Base-by-base conservation (phyloP, 2,113 vertebrate species). In the Sceloporus tristichus region DNA sequence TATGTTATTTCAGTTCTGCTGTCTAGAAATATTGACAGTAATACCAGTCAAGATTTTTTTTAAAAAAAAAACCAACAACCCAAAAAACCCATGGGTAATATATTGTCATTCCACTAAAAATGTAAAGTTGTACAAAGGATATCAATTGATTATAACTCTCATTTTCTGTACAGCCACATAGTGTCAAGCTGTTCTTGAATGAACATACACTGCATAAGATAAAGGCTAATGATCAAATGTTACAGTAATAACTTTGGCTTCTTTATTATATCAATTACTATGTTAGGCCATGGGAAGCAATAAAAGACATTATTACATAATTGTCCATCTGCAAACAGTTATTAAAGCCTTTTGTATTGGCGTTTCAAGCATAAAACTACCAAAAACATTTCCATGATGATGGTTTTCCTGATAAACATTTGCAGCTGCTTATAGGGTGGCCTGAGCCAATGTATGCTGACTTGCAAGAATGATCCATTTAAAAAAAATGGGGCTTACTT, bases 391-490 rank as follows among this genome's bases (percentile, higher is more conserved):
- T 93, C 82, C 54, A 59, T 90, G 89, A 90, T 85, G 84, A 84
- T 87, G 87, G 74, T 77, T 38, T 89, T 95, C 27, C 92, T 94
- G 94, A 90, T 93, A 91, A 90, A 87, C 92, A 87, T 92, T 88
- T 94, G 1, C 90, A 91, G 89, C 91, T 95, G 85, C 88, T 93
- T 68, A 85, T 92, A 89, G 90, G 9, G 62, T 70, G 70, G 62
- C 56, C 19, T 11, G 25, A 8, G 40, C 38, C 21, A 42, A 54
- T 59, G 34, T 34, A 16, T 59, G 21, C 25, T 68, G 25, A 27
- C 42, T 86, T 81, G 34, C 34, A 73, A 80, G 76, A 71, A 68
- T 79, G 65, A n/a, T 70, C 42, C 19, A 53, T 40, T 87, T 16
- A 34, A 34, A 34, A 34, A 34, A 34, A 76, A 11, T 76, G 40